Evolutionary conservation across 2,113 vertebrate species (phyloP).

Genomic region (Hystrix brachyura): DNA sequence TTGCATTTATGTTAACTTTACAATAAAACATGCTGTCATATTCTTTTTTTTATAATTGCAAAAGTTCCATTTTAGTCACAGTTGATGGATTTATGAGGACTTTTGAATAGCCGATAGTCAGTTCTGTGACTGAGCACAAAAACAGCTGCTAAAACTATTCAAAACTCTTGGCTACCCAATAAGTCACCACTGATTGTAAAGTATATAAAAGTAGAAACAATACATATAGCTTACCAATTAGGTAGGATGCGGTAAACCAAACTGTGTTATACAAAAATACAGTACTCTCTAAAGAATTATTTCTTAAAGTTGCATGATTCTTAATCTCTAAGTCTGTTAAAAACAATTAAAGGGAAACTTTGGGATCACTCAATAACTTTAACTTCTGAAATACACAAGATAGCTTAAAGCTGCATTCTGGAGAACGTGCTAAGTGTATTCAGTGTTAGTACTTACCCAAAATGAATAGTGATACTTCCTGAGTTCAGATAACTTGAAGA

Average conservation of each 20-base stretch:
- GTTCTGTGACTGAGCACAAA: neutral
- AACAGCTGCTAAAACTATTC: neutral
- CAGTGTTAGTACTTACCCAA: conserved; percentile 31
- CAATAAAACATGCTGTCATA: neutral
- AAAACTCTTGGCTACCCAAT: neutral
- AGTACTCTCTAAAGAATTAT: neutral
- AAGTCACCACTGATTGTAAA: neutral
- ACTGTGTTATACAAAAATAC: neutral
- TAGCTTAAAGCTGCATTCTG: neutral
- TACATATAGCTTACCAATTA: neutral
- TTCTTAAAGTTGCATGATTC: neutral
- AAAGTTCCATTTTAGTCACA: neutral
- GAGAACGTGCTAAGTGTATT: conserved; percentile 62
- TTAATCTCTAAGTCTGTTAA: neutral
- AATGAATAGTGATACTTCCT: conserved; percentile 52
- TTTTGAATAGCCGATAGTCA: neutral
- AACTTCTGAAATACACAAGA: conserved; percentile 12
- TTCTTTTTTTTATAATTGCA: conserved; percentile 43
- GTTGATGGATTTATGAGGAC: neutral
- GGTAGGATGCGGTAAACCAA: neutral
- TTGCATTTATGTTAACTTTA: neutral
- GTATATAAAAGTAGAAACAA: neutral
- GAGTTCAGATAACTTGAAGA: conserved; percentile 31
- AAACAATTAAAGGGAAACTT: conserved; percentile 31
- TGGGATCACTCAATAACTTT: neutral